Evolutionary conservation across 92 coral and sea anemone genomes (phyloP).

Genomic region (Parazoanthus swiftii): DNA sequence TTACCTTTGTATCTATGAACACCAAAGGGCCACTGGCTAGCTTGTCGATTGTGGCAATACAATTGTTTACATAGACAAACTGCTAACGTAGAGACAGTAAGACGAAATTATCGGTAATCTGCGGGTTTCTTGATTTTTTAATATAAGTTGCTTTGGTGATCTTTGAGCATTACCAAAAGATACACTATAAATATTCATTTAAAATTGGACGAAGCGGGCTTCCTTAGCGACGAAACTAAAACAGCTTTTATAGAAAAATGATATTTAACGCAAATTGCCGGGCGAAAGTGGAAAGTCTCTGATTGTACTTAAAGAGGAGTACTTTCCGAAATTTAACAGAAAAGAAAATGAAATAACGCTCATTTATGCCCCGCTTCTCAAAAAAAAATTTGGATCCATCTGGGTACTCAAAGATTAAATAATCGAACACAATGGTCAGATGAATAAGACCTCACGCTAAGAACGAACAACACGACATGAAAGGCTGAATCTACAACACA

Average conservation of each 20-base stretch:
- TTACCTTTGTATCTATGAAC: background rate
- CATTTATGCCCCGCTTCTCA: too few species aligned
- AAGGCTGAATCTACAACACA: too few species aligned
- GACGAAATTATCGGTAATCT: background rate
- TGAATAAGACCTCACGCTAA: too few species aligned
- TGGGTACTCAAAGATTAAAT: too few species aligned
- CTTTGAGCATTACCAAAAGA: background rate
- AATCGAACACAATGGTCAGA: too few species aligned
- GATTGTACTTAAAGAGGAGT: too few species aligned
- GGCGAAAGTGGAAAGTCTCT: too few species aligned
- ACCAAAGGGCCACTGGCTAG: background rate
- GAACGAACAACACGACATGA: too few species aligned
- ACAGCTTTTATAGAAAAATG: background rate
- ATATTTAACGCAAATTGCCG: background rate
- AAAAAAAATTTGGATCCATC: too few species aligned
- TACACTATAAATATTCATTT: background rate
- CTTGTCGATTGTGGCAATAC: background rate
- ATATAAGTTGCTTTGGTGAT: slow-evolving; percentile 15
- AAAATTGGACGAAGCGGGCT: background rate
- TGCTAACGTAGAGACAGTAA: background rate
- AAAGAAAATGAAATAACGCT: too few species aligned
- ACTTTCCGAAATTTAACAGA: too few species aligned
- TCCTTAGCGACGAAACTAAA: background rate
- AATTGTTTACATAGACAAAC: slow-evolving; percentile 2
- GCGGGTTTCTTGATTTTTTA: background rate